Percentiles rank a stretch among this genome's conserved stretches.
Conservation (phyloP, 1,140 invertebrate genomes). For the Callitettix versicolor region DNA sequence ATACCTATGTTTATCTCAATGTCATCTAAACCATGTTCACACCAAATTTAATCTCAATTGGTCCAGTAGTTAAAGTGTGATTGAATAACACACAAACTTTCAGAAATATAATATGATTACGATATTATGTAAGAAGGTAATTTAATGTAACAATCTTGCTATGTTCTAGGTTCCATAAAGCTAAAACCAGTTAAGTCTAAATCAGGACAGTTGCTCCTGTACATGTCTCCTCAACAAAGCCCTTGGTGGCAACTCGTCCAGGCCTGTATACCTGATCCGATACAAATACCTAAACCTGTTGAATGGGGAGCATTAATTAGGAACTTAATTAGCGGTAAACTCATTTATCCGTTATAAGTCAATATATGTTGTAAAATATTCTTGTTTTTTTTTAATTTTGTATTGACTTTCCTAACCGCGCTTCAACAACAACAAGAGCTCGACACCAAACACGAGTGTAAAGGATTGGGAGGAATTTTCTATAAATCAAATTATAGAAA, state of each 20-base stretch:
- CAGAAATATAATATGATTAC: no score
- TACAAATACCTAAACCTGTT: slow-evolving; percentile 33
- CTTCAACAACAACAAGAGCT: no score
- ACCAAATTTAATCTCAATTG: no score
- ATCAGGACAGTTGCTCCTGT: slow-evolving; percentile 31
- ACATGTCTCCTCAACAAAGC: slow-evolving; percentile 29
- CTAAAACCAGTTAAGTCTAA: slow-evolving; percentile 25
- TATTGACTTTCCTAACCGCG: no score
- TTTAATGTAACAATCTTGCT: slow-evolving; percentile 15
- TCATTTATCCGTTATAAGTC: slow-evolving; percentile 35
- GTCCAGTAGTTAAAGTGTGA: no score
- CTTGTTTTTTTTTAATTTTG: no score
- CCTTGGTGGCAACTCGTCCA: slow-evolving; percentile 37
- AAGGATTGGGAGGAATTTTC: no score
- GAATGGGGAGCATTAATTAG: slow-evolving; percentile 36
- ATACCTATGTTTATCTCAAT: slow-evolving; percentile 12
- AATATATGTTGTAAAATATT: no score
- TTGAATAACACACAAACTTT: no score
- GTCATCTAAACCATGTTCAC: no score
- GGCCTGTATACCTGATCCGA: slow-evolving; percentile 36
- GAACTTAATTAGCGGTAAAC: slow-evolving; percentile 37
- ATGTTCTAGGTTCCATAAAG: slow-evolving; percentile 34
- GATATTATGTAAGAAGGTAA: slow-evolving; percentile 2
- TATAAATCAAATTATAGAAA: no score
- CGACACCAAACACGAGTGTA: no score